Conservation (phyloP, 1,140 invertebrate species). For the Pseudomyrmex pallidus region DNA sequence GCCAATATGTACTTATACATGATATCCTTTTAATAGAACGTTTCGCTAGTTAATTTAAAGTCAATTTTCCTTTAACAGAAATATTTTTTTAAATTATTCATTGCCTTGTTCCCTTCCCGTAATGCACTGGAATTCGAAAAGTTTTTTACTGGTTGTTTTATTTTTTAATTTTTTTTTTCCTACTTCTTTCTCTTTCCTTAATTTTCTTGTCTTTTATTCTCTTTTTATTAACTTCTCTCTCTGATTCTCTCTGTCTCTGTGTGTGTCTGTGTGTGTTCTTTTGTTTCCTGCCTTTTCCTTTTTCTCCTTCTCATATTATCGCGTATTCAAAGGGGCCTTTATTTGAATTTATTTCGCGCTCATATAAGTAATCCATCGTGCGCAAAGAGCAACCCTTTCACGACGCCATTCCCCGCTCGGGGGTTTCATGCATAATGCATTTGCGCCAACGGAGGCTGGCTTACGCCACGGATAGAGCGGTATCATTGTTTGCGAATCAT, state of each 20-base stretch:
- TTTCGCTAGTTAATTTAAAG: background rate
- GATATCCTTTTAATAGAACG: background rate
- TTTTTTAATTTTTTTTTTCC: background rate
- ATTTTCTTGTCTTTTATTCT: background rate
- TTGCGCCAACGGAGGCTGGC: conserved; percentile 48
- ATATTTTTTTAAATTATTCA: background rate
- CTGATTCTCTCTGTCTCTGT: background rate
- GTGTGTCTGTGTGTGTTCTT: background rate
- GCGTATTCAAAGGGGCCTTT: conserved; percentile 32
- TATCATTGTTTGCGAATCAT: conserved; percentile 82
- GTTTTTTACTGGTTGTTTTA: background rate
- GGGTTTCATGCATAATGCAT: conserved; percentile 78
- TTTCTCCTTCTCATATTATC: background rate
- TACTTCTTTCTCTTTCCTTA: background rate
- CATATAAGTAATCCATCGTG: conserved; percentile 61
- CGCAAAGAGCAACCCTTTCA: conserved; percentile 53
- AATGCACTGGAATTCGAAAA: too few species aligned
- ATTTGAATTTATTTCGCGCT: conserved; percentile 56
- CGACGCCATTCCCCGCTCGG: conserved; percentile 57
- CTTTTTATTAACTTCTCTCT: background rate
- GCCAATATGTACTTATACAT: too few species aligned
- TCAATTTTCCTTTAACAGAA: background rate
- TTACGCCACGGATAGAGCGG: conserved; percentile 70
- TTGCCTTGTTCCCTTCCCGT: too few species aligned
- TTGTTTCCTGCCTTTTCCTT: background rate